Evolutionary conservation across 2,888 invertebrate genomes (phyloP), one percentile per base, ranked within the genome.

Genomic region (Ochlodes sylvanus): DNA sequence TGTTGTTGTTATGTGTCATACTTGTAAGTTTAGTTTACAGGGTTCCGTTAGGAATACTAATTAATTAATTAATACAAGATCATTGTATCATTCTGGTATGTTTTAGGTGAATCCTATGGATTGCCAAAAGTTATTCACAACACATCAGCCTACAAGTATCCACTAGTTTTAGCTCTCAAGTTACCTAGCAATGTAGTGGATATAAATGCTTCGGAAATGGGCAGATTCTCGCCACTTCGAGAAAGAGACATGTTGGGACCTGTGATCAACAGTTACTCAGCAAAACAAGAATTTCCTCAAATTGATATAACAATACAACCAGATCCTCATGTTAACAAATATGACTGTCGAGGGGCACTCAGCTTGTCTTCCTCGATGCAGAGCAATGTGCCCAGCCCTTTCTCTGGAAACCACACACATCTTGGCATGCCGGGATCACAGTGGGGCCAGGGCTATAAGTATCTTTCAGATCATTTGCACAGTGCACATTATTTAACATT

Each of bases 391-490:
- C 96, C 96, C 0, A 94, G 94, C 69, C 96, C 96, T 0, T 96
- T 95, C 73, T 94, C 94, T 72, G 94, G 94, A 0, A 92, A 93
- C 72, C 88, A 94, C 72, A 95, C 94, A n/a, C 95, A 96, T 77
- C 87, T 96, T n/a, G 95, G 95, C 75, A 96, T 96, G 96, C 96
- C 96, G 0, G 96, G 96, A 1, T 96, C 96, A 0, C 95, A 96
- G 71, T 95, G 95, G 95, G 94, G 95, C 5, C 95, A 95, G 81
- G 95, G 95, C 63, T 93, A 94, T 62, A 96, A 96, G 83, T 96
- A 96, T 79, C 90, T 96, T 66, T 95, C 96, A 42, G 95, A 95
- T 73, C 94, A 96, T 76, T 92, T 96, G 81, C 95, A 96, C 72
- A 94, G 94, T 71, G 94, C 95, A 5, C 96, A 96, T 82, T 95